phyloP scores from a whole-genome alignment of 2,888 invertebrate genomes.

The Nipponacmea schrenckii region DNA sequence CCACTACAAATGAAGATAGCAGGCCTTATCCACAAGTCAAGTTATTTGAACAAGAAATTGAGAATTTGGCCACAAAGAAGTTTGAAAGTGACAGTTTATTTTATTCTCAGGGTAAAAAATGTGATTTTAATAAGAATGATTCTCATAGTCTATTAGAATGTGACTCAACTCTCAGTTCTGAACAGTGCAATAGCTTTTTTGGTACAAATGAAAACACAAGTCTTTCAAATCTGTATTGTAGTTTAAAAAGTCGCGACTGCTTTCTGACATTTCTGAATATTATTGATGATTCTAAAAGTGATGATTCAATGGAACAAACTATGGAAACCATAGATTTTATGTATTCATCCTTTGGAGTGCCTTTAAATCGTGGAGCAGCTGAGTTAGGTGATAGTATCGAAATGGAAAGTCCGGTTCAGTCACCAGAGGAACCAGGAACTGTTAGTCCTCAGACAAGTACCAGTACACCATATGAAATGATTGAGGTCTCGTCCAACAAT shows the following conservation, averaged over 20 bases:
- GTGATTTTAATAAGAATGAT: constrained; percentile 4
- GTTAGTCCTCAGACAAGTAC: background rate
- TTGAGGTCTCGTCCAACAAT: background rate
- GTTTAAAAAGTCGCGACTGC: constrained; percentile 42
- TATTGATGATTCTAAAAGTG: constrained; percentile 38
- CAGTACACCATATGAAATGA: background rate
- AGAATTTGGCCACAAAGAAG: background rate
- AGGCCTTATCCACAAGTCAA: constrained; percentile 3
- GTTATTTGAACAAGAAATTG: background rate
- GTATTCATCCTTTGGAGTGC: constrained; percentile 26
- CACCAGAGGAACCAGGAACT: constrained; percentile 1
- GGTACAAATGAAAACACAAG: constrained; percentile 17
- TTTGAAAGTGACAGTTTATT: background rate
- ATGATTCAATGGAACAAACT: constrained; percentile 43
- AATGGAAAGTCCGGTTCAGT: background rate
- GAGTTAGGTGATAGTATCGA: constrained; percentile 1
- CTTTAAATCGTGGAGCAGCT: constrained; percentile 4
- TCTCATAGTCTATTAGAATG: background rate
- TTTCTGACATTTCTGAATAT: constrained; percentile 54
- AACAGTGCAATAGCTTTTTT: background rate
- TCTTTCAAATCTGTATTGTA: constrained; percentile 29
- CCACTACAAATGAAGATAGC: background rate
- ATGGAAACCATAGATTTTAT: constrained; percentile 33
- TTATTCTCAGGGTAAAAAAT: background rate
- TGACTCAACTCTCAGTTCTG: background rate